phyloP scores from a whole-genome alignment of 2,113 vertebrate genomes.

The Equus przewalskii region DNA sequence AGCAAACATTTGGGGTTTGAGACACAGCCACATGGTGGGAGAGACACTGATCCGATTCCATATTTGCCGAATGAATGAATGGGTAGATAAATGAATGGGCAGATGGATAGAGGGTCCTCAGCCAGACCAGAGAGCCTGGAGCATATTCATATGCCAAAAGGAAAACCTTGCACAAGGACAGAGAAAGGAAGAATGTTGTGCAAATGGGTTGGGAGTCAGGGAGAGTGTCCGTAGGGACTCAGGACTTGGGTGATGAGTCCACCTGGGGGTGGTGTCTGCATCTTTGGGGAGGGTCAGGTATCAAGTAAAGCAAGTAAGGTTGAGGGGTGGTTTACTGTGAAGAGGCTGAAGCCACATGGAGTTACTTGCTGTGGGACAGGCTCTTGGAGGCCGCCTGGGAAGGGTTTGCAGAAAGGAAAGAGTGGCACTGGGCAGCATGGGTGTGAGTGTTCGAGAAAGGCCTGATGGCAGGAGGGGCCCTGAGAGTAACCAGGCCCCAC shows the following conservation, averaged over 20 bases:
- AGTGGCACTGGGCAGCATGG: not conserved
- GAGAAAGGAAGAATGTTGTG: not conserved
- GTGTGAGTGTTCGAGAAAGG: not conserved
- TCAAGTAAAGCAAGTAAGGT: not conserved
- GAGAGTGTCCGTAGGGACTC: not conserved
- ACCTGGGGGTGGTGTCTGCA: no score
- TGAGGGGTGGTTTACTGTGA: not conserved
- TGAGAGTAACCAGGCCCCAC: not conserved
- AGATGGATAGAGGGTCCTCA: not conserved
- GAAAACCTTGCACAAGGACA: not conserved
- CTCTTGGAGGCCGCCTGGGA: not conserved
- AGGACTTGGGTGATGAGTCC: not conserved
- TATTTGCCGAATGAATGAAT: not conserved
- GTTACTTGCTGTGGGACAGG: no score
- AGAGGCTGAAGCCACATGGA: not conserved
- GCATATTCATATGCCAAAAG: not conserved
- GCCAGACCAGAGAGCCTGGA: not conserved
- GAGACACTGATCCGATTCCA: not conserved
- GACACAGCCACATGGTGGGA: not conserved
- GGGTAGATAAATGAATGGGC: not conserved
- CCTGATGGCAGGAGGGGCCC: not conserved
- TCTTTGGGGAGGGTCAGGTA: not conserved
- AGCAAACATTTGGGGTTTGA: constrained; percentile 31
- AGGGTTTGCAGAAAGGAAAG: not conserved
- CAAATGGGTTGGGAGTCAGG: not conserved